Evolutionary conservation across 2,888 invertebrate genomes (phyloP), one percentile per base, ranked within the genome.

Genomic region (Ecliptopera silaceata): DNA sequence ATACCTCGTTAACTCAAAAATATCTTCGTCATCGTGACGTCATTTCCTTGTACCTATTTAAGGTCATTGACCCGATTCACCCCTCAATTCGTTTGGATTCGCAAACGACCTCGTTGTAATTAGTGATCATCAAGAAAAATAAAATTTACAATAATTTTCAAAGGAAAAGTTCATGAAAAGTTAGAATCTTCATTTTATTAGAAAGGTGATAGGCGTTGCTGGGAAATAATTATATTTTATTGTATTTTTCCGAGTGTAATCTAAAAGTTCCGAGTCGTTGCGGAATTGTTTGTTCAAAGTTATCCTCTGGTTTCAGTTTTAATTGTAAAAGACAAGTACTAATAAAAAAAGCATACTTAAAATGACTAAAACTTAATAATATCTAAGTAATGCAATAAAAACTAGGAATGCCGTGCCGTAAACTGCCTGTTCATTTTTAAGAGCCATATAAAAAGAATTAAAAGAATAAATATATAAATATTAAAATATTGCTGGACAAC

Each of bases 101-200:
- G 79, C 75, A 79, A 83, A 82, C 79, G 76, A 63, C 71, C 77
- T 71, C 67, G 61, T 70, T 72, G 81, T 87, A 88, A 88, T 88
- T 87, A 87, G 86, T 83, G 86, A 86, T 85, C 81, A 85, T 86
- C 80, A 80, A 66, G 55, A 59, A 64, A 77, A 74, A 69, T 69
- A 71, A 71, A 84, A 80, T 70, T 80, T 72, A 71, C 72, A 77
- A 74, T 77, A 74, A 71, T 79, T 78, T 77, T 77, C 80, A 84
- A 73, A 81, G 75, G 60, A 67, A 69, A 79, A 80, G 70, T 79
- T 76, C 18, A 34, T 12, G 11, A 45, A 38, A 56, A 46, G 32
- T 48, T 39, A 34, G 17, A 42, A 41, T 54, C 46, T 54, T 47
- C 38, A 42, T 54, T 42, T 53, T 12, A 34, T 32, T 39, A 36